phyloP scores from a whole-genome alignment of 2,797 vertebrate genomes.

The Antennarius maculatus region DNA sequence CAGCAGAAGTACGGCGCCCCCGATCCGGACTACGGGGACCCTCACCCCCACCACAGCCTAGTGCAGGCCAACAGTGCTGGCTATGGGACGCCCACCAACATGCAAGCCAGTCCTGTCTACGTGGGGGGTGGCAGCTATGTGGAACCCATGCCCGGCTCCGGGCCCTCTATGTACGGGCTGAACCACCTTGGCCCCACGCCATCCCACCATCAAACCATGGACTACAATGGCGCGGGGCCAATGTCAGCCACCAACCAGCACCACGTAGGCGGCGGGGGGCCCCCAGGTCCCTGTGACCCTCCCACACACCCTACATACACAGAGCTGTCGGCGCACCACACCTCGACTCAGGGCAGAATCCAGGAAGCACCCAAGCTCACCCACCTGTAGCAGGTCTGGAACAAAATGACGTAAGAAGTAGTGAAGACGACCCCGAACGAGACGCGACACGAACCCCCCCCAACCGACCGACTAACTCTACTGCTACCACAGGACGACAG shows the following conservation, averaged over 20 bases:
- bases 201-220: constrained; percentile 90
- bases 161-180: constrained; percentile 94
- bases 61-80: constrained; percentile 87
- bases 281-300: constrained; percentile 88
- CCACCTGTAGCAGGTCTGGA: constrained; percentile 93
- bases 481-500: constrained; percentile 33
- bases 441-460: constrained; percentile 49
- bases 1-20: constrained; percentile 92
- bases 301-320: constrained; percentile 87
- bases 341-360: constrained; percentile 98
- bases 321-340: constrained; percentile 94
- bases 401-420: constrained; percentile 59
- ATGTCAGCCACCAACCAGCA: constrained; percentile 90
- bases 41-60: constrained; percentile 87
- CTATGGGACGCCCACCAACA: constrained; percentile 86
- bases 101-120: constrained; percentile 93
- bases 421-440: constrained; percentile 54
- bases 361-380: constrained; percentile 99
- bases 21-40: constrained; percentile 87
- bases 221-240: constrained; percentile 89
- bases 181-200: constrained; percentile 92
- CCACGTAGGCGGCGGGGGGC: constrained; percentile 79
- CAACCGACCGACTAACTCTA: constrained; percentile 62
- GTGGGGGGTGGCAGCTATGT: constrained; percentile 90
- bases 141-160: constrained; percentile 91